Evolutionary conservation across 2,797 vertebrate genomes (phyloP).

Genomic region (Mus caroli): DNA sequence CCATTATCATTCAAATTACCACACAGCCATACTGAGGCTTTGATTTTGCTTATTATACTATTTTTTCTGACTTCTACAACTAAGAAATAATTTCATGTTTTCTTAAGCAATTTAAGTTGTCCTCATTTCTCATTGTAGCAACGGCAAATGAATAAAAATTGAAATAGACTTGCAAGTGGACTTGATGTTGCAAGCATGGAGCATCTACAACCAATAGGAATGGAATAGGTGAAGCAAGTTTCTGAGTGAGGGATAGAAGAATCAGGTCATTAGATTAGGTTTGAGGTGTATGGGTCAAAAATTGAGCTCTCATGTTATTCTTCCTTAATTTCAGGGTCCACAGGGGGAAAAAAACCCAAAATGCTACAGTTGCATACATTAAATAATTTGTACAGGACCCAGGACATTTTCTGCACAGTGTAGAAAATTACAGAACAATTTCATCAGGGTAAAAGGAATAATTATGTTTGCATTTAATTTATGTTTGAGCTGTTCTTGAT

Average conservation of each 20-base stretch:
- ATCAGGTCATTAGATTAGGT: neutral
- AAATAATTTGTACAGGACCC: neutral
- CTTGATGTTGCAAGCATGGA: neutral
- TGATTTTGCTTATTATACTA: neutral
- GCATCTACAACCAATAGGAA: neutral
- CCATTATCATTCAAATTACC: neutral
- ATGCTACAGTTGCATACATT: neutral
- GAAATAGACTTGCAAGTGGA: neutral
- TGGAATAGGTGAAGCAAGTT: neutral
- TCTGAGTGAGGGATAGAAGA: neutral
- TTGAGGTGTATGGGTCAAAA: neutral
- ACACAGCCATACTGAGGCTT: neutral
- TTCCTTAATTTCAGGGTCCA: slow-evolving; percentile 22
- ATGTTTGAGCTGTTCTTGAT: slow-evolving; percentile 14
- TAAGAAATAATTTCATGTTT: neutral
- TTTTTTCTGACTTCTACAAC: slow-evolving; percentile 6
- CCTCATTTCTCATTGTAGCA: neutral
- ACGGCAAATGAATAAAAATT: neutral
- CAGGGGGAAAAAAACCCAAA: neutral
- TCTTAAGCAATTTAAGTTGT: neutral
- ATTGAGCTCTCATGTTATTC: neutral
- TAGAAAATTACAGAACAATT: neutral
- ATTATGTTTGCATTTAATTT: slow-evolving; percentile 39
- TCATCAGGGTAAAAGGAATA: slow-evolving; percentile 30
- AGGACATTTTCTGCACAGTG: neutral